Evolutionary conservation across 2,113 vertebrate genomes (phyloP), one percentile per base, ranked within the genome.

Genomic region (Lamprologus ornatipinnis): DNA sequence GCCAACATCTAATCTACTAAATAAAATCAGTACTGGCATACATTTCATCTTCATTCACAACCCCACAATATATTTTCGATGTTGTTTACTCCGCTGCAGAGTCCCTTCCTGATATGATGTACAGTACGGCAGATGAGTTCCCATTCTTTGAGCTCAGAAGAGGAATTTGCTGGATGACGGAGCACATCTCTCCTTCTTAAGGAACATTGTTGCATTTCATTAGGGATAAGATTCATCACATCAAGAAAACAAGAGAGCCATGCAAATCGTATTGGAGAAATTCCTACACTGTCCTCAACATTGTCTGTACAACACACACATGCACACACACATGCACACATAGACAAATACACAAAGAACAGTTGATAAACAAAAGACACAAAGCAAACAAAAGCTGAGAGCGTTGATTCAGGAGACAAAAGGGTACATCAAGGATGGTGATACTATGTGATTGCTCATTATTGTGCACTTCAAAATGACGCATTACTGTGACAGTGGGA

Each of bases 161-260:
- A 90, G 89, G 92, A 95, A 95, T 95, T 94, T 94, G 85, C 91
- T 90, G 94, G 93, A 92, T 95, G 95, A 95, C 83, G 70, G 93
- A 96, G 92, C 92, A 93, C 90, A 88, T 92, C 88, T 93, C 92
- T 94, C 90, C 93, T 92, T 94, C 88, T 89, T 92, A 94, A 94
- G 92, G 90, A 94, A 92, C 81, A 82, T 95, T 94, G 93, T 93
- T 95, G 90, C 93, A 92, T 96, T 95, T 95, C 95, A 96, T 96
- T 96, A 96, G 91, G 92, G 92, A 95, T 89, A 82, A 95, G 93
- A 96, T 96, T 96, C 90, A 96, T 96, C 95, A 95, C 89, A 85
- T 92, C 86, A 84, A 87, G 92, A 88, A 94, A 95, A 94, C 88
- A 95, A 94, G 85, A 93, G 93, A 94, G 90, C 88, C 87, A 55